phyloP scores from a whole-genome alignment of 1,140 invertebrate genomes.

The Propsilocerus akamusi region DNA sequence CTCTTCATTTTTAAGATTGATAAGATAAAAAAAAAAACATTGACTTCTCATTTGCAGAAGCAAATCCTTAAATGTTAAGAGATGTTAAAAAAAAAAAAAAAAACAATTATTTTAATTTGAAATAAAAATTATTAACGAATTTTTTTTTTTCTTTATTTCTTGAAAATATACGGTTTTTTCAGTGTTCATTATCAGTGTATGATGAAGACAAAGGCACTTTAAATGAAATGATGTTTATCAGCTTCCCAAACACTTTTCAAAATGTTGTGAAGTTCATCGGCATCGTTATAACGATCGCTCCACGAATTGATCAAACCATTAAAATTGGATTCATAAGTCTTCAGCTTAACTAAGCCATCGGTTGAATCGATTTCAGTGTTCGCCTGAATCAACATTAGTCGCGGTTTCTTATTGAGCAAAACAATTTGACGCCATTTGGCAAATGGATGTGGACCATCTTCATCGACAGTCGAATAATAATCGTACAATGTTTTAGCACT shows the following conservation, averaged over 20 bases:
- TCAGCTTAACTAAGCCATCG: constrained; percentile 35
- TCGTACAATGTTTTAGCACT: constrained; percentile 57
- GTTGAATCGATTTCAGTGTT: constrained; percentile 47
- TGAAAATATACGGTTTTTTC: too few species aligned
- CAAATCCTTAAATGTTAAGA: too few species aligned
- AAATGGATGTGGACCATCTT: constrained; percentile 43
- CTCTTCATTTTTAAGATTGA: too few species aligned
- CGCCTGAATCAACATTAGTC: constrained; percentile 79
- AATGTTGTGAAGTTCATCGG: constrained; percentile 26
- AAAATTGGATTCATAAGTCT: constrained; percentile 50
- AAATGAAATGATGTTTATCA: constrained; percentile 13
- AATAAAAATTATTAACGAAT: too few species aligned
- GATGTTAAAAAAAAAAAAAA: too few species aligned
- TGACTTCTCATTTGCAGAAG: too few species aligned
- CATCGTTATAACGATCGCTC: constrained; percentile 51
- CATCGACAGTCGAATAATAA: constrained; percentile 58
- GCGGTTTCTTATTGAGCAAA: constrained; percentile 69
- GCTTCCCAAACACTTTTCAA: constrained; percentile 31
- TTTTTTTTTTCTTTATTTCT: too few species aligned
- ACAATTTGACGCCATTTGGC: constrained; percentile 69
- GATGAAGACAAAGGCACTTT: too few species aligned
- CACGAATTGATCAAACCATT: constrained; percentile 69
- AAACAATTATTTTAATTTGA: too few species aligned
- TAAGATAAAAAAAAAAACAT: too few species aligned
- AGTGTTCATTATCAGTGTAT: too few species aligned